A percentile compares a stretch with the other conserved stretches of the same genome.
These are phyloP conservation scores for Mellilla xanthometata DNA, from an alignment of 2,888 invertebrate genomes.

Conservation along the genomic window DNA sequence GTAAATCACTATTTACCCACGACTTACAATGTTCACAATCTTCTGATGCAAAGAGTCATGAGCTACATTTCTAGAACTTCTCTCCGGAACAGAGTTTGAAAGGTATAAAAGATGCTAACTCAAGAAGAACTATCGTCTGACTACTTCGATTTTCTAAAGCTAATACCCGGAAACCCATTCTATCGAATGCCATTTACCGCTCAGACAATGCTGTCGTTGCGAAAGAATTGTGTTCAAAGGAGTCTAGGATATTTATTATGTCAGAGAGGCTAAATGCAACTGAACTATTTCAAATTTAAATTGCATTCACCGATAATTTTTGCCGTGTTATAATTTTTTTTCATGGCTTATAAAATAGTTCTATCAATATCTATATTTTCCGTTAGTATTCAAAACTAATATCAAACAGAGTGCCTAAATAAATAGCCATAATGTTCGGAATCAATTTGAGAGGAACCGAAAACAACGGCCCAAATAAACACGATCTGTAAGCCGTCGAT, in stretches of 20 bases:
- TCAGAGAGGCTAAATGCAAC: too few relatives aligned
- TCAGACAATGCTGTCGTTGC: conserved; percentile 10
- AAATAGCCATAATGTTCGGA: conserved; percentile 12
- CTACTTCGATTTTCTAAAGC: conserved; percentile 6
- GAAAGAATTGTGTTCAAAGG: too few relatives aligned
- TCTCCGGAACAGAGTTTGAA: too few relatives aligned
- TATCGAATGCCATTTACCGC: conserved; percentile 11
- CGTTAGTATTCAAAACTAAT: conserved; percentile 2
- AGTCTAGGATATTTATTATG: too few relatives aligned
- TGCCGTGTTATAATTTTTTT: too few relatives aligned
- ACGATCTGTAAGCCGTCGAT: conserved; percentile 28
- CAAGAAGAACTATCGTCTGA: conserved; percentile 1
- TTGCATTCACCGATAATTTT: too few relatives aligned
- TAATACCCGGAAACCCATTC: conserved; percentile 16
- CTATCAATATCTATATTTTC: background rate
- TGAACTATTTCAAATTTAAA: too few relatives aligned
- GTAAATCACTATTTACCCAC: too few relatives aligned
- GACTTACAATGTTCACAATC: too few relatives aligned
- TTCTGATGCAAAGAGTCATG: too few relatives aligned
- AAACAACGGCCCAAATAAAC: conserved; percentile 25
- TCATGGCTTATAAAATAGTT: too few relatives aligned
- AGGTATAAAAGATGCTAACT: too few relatives aligned
- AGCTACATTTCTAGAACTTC: background rate
- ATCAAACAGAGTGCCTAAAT: conserved; percentile 10
- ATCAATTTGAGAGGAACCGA: conserved; percentile 8